Evolutionary conservation across 2,888 invertebrate species (phyloP).

Genomic region (Adineta ricciae): DNA sequence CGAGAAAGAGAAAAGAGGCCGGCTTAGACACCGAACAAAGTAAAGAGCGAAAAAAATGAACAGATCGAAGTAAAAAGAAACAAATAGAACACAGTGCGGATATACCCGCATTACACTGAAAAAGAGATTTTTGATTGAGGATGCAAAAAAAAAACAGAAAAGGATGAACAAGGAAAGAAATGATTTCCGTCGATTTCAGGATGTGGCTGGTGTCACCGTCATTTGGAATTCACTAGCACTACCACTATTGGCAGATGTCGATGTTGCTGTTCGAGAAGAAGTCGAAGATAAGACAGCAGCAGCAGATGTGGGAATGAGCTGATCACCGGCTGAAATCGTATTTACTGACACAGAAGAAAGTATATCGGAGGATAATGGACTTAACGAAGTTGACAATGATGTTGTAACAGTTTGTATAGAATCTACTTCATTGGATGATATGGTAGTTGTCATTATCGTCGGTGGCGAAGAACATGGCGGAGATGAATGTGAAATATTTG

Average conservation of each 20-base stretch:
- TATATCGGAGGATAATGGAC: not conserved
- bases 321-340: not conserved
- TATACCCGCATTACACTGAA: not conserved
- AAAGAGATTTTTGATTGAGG: not conserved
- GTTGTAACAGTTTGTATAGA: not conserved
- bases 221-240: not conserved
- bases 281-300: not conserved
- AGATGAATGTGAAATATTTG: not conserved
- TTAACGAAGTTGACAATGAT: not conserved
- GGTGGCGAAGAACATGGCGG: not conserved
- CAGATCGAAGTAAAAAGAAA: not conserved
- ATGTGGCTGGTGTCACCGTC: conserved; percentile 11
- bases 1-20: not conserved
- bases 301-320: not conserved
- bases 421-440: not conserved
- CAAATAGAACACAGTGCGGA: not conserved
- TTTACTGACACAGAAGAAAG: not conserved
- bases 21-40: not conserved
- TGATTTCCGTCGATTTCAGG: not conserved
- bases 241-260: not conserved
- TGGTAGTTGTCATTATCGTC: not conserved
- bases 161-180: not conserved
- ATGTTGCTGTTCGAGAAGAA: not conserved
- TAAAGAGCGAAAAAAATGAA: not conserved
- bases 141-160: not conserved